Conservation (phyloP, 2,888 invertebrate genomes). For the Hydropsyche betteni region DNA sequence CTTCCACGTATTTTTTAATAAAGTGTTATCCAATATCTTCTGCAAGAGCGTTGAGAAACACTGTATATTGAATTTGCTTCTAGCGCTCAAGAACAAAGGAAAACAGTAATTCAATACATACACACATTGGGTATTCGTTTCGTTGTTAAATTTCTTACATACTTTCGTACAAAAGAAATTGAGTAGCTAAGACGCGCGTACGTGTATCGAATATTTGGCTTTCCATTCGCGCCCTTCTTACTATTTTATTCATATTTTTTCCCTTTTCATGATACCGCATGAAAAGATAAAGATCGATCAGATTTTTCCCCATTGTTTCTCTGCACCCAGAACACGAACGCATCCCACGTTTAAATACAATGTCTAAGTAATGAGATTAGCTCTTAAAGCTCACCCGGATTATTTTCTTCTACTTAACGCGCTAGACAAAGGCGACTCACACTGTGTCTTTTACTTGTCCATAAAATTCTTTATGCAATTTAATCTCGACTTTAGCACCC, state of each 20-base stretch:
- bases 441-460: constrained; percentile 25
- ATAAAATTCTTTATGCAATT: constrained; percentile 38
- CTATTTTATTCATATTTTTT: too few species aligned
- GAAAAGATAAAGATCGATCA: too few species aligned
- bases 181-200: not conserved
- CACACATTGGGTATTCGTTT: too few species aligned
- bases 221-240: too few species aligned
- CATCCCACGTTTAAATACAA: constrained; percentile 11
- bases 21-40: too few species aligned
- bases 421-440: constrained; percentile 10
- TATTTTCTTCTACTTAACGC: not conserved
- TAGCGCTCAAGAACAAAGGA: not conserved
- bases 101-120: not conserved
- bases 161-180: constrained; percentile 8
- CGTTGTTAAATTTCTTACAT: constrained; percentile 12
- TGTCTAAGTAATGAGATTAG: constrained; percentile 35
- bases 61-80: too few species aligned
- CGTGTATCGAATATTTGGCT: constrained; percentile 16
- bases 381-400: constrained; percentile 26
- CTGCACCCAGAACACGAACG: not conserved
- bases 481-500: constrained; percentile 34
- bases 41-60: too few species aligned
- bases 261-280: too few species aligned
- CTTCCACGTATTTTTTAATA: too few species aligned
- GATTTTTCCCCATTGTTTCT: not conserved